Evolutionary conservation across 2,888 invertebrate genomes (phyloP).

Genomic region (Ophion ellenae): DNA sequence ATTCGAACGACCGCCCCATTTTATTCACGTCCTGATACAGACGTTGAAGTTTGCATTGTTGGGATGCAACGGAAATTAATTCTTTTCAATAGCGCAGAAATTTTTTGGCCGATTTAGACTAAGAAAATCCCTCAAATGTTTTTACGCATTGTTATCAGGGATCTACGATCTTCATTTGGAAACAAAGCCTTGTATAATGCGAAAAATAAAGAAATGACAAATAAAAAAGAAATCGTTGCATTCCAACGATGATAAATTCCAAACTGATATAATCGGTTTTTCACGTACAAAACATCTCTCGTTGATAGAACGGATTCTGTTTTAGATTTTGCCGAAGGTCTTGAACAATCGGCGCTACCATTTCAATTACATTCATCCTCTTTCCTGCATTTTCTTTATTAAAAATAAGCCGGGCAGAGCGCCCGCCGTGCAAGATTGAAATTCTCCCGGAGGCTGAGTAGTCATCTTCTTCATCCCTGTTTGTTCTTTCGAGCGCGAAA

Average conservation of each 20-base stretch:
- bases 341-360: neutral
- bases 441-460: slow-evolving; percentile 5
- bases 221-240: neutral
- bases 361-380: slow-evolving; percentile 25
- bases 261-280: no score
- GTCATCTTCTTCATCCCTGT: slow-evolving; percentile 29
- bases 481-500: slow-evolving; percentile 47
- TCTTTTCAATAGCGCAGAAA: no score
- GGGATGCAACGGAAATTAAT: no score
- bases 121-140: no score
- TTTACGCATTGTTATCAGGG: no score
- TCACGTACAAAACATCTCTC: neutral
- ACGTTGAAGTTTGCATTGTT: neutral
- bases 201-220: neutral
- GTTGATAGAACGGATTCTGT: no score
- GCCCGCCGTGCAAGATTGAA: neutral
- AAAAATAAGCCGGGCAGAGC: neutral
- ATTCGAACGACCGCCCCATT: no score
- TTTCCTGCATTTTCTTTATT: neutral
- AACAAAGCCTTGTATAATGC: neutral
- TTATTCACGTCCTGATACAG: neutral
- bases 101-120: no score
- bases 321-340: neutral
- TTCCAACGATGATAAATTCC: neutral
- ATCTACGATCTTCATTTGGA: no score